Evolutionary conservation across 64 coral and sea anemone species (phyloP).

Genomic region (Trachythela sp.): DNA sequence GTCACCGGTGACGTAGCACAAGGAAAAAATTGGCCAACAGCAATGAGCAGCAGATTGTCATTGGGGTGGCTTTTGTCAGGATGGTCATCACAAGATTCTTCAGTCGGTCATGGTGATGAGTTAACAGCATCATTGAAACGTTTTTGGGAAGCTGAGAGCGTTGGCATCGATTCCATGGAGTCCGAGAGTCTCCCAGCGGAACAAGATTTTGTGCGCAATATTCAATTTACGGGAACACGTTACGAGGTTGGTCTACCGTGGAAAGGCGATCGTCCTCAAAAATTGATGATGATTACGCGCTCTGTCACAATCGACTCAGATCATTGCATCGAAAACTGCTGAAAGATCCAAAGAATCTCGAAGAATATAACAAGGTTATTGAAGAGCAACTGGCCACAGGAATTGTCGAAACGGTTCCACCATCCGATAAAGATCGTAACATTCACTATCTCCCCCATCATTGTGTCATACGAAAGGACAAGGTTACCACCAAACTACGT

Average conservation of each 20-base stretch:
- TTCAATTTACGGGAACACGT: slow-evolving; percentile 43
- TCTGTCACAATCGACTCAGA: slow-evolving; percentile 30
- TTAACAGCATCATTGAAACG: slow-evolving; percentile 42
- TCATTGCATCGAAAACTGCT: slow-evolving; percentile 56
- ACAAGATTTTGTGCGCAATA: slow-evolving; percentile 21
- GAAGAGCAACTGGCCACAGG: slow-evolving; percentile 61
- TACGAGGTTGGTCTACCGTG: slow-evolving; percentile 60
- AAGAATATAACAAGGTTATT: slow-evolving; percentile 61
- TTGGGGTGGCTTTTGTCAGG: slow-evolving; percentile 69
- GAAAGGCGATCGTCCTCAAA: slow-evolving; percentile 40
- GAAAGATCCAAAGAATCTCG: slow-evolving; percentile 52
- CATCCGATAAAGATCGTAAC: slow-evolving; percentile 6
- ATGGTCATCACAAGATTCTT: background rate
- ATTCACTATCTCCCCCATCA: slow-evolving; percentile 63
- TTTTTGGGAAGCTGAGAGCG: slow-evolving; percentile 62
- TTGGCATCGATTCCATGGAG: slow-evolving; percentile 34
- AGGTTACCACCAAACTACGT: slow-evolving; percentile 54
- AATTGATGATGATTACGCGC: slow-evolving; percentile 37
- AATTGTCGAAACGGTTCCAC: slow-evolving; percentile 58
- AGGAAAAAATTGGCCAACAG: slow-evolving; percentile 56
- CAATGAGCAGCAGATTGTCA: slow-evolving; percentile 54
- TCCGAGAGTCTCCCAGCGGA: background rate
- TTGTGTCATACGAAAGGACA: slow-evolving; percentile 48
- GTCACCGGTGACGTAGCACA: slow-evolving; percentile 32
- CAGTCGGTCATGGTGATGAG: slow-evolving; percentile 16